Evolutionary conservation across 2,113 vertebrate species (phyloP), one percentile per base, ranked within the genome.

Genomic region (Eptesicus fuscus): DNA sequence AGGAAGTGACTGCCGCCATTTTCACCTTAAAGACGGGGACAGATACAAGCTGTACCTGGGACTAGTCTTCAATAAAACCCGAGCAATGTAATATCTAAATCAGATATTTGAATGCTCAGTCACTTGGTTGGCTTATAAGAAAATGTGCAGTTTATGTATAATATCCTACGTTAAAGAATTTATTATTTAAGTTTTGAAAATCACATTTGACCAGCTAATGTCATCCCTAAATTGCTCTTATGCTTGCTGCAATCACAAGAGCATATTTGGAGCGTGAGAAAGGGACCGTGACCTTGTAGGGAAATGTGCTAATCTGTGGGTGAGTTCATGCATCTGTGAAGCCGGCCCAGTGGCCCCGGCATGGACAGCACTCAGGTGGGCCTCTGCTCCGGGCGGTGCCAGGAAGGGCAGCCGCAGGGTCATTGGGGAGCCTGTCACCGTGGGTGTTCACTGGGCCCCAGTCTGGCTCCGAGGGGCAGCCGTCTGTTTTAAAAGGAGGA

Each of bases 71-170:
- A 22, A 2, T 0, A 5, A 86, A 79, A 1, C 25, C 22, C 0
- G 17, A 20, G 65, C 20, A 4, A 2, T 0, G 1, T 0, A 3
- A 1, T 0, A 1, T 59, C 79, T n/a, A 0, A 2, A 0, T 8
- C 16, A 17, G 23, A 5, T 1, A 0, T 25, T 18, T 13, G 25
- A 47, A 42, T 30, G 77, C 25, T 4, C 9, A 9, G 4, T 63
- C 35, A 2, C 25, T 37, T 25, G 10, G 13, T 13, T 22, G 13
- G 8, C 0, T 18, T 1, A 9, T 17, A 1, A 5, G 63, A 5
- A 23, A 9, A 25, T 4, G 1, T 1, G 14, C 51, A 0, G 5
- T 40, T 25, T 13, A n/a, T 5, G 3, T 44, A 2, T 25, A 9
- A 47, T 5, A 30, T 1, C 35, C 22, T 32, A 12, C 3, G 79